These are phyloP conservation scores for Galendromus occidentalis DNA, from an alignment of 1,140 invertebrate genomes.

Conservation along the genomic window DNA sequence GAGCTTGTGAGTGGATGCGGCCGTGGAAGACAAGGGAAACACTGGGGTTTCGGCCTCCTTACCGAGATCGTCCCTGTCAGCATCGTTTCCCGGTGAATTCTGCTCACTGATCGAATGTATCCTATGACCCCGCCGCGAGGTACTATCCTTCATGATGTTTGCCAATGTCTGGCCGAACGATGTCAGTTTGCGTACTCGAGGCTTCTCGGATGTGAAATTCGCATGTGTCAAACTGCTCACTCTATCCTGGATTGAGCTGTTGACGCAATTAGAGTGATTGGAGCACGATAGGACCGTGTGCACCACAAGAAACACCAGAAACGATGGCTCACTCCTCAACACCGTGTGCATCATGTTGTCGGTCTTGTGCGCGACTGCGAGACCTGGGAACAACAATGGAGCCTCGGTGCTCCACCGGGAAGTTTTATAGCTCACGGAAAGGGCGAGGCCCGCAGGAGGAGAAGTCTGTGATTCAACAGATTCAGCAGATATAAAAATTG, in stretches of 20 bases:
- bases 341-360: no score
- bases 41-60: neutral
- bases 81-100: neutral
- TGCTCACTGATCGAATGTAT: neutral
- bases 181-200: neutral
- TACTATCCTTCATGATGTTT: neutral
- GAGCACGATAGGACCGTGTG: no score
- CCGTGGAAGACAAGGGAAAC: neutral
- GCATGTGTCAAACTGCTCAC: neutral
- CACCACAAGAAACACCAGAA: no score
- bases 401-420: no score
- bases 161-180: neutral
- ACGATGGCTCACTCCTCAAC: no score
- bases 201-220: neutral
- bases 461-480: no score
- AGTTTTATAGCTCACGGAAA: no score
- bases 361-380: no score
- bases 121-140: neutral
- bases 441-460: no score
- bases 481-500: no score
- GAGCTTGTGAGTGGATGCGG: neutral
- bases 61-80: neutral
- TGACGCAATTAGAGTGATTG: no score
- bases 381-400: no score
- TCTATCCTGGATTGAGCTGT: neutral